These are phyloP conservation scores for Eublepharis macularius DNA, from an alignment of 2,113 vertebrate genomes.

Conservation along the genomic window DNA sequence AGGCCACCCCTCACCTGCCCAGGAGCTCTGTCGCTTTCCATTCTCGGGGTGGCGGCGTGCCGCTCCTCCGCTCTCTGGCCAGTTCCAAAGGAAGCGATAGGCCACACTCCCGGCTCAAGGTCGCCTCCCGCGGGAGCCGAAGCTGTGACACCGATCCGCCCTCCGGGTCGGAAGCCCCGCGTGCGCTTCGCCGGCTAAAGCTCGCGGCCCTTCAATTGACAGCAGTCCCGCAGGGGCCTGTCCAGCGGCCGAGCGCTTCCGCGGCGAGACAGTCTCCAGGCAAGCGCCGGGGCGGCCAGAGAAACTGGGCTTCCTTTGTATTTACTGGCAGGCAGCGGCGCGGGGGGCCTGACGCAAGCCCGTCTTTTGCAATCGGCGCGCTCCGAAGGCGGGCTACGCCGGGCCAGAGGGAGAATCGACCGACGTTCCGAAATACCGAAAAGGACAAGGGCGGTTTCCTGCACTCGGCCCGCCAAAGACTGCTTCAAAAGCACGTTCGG, in stretches of 20 bases:
- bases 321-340: not conserved
- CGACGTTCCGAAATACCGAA: not conserved
- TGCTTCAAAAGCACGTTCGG: not conserved
- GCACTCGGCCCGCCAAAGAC: rapidly evolving
- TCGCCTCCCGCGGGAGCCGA: not conserved
- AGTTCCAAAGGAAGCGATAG: not conserved
- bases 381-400: not conserved
- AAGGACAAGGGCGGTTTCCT: no score
- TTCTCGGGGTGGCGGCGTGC: not conserved
- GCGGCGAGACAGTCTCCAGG: no score
- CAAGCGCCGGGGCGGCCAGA: not conserved
- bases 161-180: not conserved
- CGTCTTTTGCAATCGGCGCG: not conserved
- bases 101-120: not conserved
- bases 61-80: not conserved
- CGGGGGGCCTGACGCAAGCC: not conserved
- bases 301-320: not conserved
- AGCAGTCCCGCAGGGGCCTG: not conserved
- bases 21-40: not conserved
- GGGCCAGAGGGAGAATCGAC: not conserved
- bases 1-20: not conserved
- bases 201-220: not conserved
- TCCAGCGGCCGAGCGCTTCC: not conserved
- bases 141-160: not conserved
- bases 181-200: not conserved